phyloP scores from a whole-genome alignment of 2,797 vertebrate genomes.

The Myotis myotis region DNA sequence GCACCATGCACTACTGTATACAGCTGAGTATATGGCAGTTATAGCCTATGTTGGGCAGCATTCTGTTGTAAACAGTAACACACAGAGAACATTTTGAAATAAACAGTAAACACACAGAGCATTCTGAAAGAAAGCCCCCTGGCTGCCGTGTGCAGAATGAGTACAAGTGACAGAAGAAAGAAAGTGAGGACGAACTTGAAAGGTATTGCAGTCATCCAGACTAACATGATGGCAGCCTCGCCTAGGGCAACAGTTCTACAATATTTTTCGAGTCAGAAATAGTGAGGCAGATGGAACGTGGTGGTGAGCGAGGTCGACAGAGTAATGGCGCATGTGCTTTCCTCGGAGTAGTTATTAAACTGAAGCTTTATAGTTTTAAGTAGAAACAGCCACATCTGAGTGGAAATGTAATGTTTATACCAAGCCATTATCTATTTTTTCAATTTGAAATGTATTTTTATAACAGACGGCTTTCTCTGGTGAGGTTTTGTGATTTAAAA shows the following conservation, averaged over 20 bases:
- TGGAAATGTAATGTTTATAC: background rate
- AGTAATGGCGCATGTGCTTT: background rate
- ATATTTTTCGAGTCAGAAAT: background rate
- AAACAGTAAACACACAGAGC: background rate
- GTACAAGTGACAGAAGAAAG: background rate
- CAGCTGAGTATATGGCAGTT: background rate
- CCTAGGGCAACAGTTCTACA: background rate
- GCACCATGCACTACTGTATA: background rate
- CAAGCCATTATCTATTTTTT: background rate
- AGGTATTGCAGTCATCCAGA: background rate
- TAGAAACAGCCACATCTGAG: background rate
- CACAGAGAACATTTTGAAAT: background rate
- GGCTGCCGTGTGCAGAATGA: background rate
- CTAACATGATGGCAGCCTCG: background rate
- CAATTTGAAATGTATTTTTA: constrained; percentile 11
- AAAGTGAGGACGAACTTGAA: background rate
- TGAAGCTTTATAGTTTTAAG: background rate
- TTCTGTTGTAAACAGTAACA: background rate
- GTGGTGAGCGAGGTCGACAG: background rate
- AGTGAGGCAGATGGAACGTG: background rate
- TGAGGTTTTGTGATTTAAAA: constrained; percentile 33
- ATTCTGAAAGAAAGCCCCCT: background rate
- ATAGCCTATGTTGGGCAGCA: background rate
- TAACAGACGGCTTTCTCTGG: background rate
- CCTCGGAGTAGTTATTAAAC: background rate